These are phyloP conservation scores for Tetragonisca angustula DNA, from an alignment of 2,888 invertebrate species.

Conservation along the genomic window DNA sequence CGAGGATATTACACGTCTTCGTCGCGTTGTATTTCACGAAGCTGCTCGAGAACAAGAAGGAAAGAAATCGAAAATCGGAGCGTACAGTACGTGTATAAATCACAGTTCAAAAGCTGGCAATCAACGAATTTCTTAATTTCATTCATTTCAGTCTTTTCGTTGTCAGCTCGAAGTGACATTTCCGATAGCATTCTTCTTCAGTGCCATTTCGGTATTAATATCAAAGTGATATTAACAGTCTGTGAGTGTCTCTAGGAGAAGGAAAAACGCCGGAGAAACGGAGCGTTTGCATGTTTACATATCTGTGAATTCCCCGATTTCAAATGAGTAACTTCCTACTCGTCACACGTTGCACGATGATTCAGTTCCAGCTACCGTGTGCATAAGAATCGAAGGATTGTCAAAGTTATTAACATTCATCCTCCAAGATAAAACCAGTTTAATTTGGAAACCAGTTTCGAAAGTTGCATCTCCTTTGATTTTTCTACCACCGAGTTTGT, in stretches of 20 bases:
- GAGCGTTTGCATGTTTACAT: slow-evolving; percentile 17
- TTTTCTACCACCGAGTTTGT: background rate
- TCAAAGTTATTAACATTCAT: slow-evolving; percentile 10
- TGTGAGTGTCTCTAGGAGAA: background rate
- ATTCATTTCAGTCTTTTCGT: too few relatives aligned
- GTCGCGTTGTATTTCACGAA: slow-evolving; percentile 16
- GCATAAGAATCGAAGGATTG: slow-evolving; percentile 37
- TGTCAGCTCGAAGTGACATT: background rate
- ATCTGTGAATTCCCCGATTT: slow-evolving; percentile 28
- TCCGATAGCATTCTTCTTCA: background rate
- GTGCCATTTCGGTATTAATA: background rate
- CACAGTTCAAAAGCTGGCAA: background rate
- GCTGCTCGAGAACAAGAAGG: background rate
- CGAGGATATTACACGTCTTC: background rate
- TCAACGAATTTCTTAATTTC: background rate
- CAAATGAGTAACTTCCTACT: slow-evolving; percentile 31
- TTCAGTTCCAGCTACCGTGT: slow-evolving; percentile 24
- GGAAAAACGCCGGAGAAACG: background rate
- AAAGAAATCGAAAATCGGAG: background rate
- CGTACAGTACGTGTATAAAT: background rate
- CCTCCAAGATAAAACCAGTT: slow-evolving; percentile 19
- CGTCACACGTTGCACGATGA: slow-evolving; percentile 36
- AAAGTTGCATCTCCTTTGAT: background rate
- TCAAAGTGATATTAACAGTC: too few relatives aligned
- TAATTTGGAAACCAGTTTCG: background rate